Percentiles rank a stretch among this genome's conserved stretches.
Evolutionary conservation across 1,140 invertebrate species (phyloP).

Genomic region (Calliopsis andreniformis): DNA sequence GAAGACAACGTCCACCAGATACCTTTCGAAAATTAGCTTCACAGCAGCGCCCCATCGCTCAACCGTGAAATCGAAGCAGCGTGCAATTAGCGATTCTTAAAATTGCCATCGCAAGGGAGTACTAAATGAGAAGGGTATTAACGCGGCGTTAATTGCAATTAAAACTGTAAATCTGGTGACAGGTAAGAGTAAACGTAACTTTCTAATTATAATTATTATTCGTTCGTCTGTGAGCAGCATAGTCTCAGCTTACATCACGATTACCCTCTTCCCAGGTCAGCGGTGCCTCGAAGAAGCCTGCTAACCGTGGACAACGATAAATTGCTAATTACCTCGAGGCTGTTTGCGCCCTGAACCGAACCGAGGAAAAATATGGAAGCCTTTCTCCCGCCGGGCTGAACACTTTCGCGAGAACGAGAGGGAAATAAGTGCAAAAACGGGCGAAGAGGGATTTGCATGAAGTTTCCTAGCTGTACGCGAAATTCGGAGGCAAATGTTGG

Average conservation of each 20-base stretch:
- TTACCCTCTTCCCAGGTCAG: constrained; percentile 6
- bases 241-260: constrained; percentile 17
- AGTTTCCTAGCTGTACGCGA: no score
- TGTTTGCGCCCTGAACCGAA: constrained; percentile 24
- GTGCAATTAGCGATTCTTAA: constrained; percentile 1
- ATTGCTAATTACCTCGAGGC: constrained; percentile 62
- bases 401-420: background rate
- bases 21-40: background rate
- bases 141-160: constrained; percentile 38
- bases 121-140: constrained; percentile 18
- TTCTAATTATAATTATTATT: constrained; percentile 14
- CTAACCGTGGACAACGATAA: constrained; percentile 50
- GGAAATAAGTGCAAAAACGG: no score
- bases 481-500: no score
- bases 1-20: background rate
- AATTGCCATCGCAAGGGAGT: background rate
- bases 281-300: constrained; percentile 16
- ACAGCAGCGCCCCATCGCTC: background rate
- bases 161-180: constrained; percentile 13
- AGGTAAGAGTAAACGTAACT: constrained; percentile 2
- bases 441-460: no score
- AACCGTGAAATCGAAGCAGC: background rate
- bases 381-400: background rate
- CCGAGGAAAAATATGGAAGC: constrained; percentile 9
- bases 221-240: background rate